Percentiles rank a stretch among this genome's conserved stretches.
phyloP scores from a whole-genome alignment of 2,797 vertebrate species.

The Taenioides sp. region DNA sequence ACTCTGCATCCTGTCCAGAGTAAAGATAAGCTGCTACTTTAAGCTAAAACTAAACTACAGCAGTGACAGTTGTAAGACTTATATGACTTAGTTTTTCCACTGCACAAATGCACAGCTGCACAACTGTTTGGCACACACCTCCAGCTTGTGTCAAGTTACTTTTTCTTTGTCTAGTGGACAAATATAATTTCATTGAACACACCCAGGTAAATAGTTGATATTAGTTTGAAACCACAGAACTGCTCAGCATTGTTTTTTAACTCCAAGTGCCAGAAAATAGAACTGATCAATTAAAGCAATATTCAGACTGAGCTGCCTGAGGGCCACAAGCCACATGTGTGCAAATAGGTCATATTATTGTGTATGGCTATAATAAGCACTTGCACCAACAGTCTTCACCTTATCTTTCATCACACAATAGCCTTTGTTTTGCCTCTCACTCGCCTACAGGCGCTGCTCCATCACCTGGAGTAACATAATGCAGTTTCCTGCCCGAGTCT shows the following conservation, averaged over 20 bases:
- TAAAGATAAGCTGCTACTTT: background rate
- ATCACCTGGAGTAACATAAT: slow-evolving; percentile 46
- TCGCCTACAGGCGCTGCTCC: slow-evolving; percentile 5
- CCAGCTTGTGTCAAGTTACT: slow-evolving; percentile 10
- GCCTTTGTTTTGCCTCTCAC: slow-evolving; percentile 11
- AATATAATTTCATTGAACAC: background rate
- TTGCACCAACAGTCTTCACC: background rate
- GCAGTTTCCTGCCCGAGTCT: slow-evolving; percentile 39
- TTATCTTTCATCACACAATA: background rate
- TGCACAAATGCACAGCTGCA: slow-evolving; percentile 19
- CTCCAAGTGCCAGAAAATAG: background rate
- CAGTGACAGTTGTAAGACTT: background rate
- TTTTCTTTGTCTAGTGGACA: background rate
- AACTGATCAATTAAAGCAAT: background rate
- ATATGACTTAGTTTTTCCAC: slow-evolving; percentile 11
- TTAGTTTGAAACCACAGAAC: background rate
- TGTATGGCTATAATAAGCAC: background rate
- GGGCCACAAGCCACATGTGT: background rate
- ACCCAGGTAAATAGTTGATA: background rate
- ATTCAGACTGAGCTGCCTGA: background rate
- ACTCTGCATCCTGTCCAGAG: slow-evolving; percentile 15
- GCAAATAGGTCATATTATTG: background rate
- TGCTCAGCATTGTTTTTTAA: background rate
- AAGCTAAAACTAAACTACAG: background rate
- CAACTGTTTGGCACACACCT: slow-evolving; percentile 10